Base-by-base conservation (phyloP, 2,113 vertebrate genomes). In the Talpa occidentalis region DNA sequence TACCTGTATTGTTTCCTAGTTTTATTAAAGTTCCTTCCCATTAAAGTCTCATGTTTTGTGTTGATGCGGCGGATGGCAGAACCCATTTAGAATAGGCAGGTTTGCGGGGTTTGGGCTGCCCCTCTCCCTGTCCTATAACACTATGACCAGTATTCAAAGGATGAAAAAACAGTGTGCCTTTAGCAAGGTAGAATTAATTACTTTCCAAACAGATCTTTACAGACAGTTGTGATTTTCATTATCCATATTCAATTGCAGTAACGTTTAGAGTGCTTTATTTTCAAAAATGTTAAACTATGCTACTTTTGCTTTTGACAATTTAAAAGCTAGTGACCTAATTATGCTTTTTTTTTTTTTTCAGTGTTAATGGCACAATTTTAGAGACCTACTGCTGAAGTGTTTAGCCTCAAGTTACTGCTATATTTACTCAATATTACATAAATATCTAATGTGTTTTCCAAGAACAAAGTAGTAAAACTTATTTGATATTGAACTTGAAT, bases 131-230 rank as follows among this genome's bases (percentile, higher is more conserved):
- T n/a, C n/a, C n/a, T n/a, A n/a, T n/a, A n/a, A n/a, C n/a, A n/a
- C 91, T 80, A 66, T 96, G 90, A 89, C 82, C 37, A 80, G 74
- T 80, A 93, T 54, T 35, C 69, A 90, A 97, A 94, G 81, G 64
- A 24, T 82, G 64, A 97, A 94, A 90, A 96, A 97, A 83, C 80
- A 93, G 96, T 96, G 96, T 94, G 87, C 94, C 88, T 96, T 93
- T 95, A 44, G 70, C 70, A 97, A 97, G 60, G 79, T 64, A 47
- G 74, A 98, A 93, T 96, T 97, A 97, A 98, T 98, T 98, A 97
- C 87, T 76, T 87, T 90, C 79, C 76, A 88, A 78, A 40, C 82
- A 74, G 66, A 94, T 94, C 94, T 81, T 90, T 93, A 86, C n/a
- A 96, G 82, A 69, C 47, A 93, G 35, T 72, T 76, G 62, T 56